phyloP scores from a whole-genome alignment of 2,113 vertebrate genomes.

The Polypterus bichir region DNA sequence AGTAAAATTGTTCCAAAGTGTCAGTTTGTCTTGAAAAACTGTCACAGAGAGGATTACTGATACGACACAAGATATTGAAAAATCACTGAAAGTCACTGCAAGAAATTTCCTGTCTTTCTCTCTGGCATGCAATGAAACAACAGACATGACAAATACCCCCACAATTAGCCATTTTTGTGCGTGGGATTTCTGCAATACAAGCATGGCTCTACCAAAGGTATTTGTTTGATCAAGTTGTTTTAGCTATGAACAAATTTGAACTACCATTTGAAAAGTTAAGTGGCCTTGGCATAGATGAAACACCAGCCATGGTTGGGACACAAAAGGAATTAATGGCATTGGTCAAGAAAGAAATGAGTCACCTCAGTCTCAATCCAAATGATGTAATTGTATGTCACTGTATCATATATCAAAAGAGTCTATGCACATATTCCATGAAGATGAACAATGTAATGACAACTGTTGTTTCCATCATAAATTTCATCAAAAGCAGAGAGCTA shows the following conservation, averaged over 20 bases:
- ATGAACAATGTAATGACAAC: slow-evolving; percentile 9
- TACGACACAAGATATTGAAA: slow-evolving; percentile 15
- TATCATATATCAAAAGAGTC: slow-evolving; percentile 17
- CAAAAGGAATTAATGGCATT: slow-evolving; percentile 17
- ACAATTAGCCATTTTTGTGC: slow-evolving; percentile 14
- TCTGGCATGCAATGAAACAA: slow-evolving; percentile 18
- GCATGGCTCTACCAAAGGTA: slow-evolving; percentile 16
- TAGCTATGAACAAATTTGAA: slow-evolving; percentile 6
- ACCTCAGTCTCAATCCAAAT: slow-evolving; percentile 10
- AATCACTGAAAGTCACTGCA: slow-evolving; percentile 5
- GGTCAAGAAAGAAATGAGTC: slow-evolving; percentile 16
- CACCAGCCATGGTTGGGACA: slow-evolving; percentile 14
- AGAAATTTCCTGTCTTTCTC: too few relatives aligned
- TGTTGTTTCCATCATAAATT: slow-evolving; percentile 7
- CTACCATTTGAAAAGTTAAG: too few relatives aligned
- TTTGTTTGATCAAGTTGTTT: slow-evolving; percentile 14
- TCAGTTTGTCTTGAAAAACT: slow-evolving; percentile 15
- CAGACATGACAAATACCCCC: slow-evolving; percentile 16
- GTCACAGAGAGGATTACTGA: slow-evolving; percentile 18
- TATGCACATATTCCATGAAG: slow-evolving; percentile 9
- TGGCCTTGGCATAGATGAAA: too few relatives aligned
- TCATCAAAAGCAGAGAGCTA: slow-evolving; percentile 15
- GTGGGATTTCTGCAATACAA: slow-evolving; percentile 10
- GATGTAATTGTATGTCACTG: slow-evolving; percentile 10
- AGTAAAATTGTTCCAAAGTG: too few relatives aligned